These are phyloP conservation scores for Ectropis crepuscularia DNA, from an alignment of 2,888 invertebrate species.

Conservation along the genomic window DNA sequence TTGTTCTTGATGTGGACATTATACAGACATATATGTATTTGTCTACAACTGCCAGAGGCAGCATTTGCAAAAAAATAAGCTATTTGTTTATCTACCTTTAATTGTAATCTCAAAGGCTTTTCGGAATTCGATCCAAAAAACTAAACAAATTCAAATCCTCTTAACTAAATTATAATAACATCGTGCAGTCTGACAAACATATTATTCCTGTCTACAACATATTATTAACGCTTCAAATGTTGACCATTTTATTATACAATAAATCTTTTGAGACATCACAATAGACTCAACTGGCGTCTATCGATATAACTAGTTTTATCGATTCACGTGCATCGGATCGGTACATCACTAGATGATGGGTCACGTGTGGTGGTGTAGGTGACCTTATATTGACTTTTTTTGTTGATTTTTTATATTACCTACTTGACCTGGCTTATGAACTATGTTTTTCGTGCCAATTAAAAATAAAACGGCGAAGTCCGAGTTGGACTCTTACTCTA, in stretches of 20 bases:
- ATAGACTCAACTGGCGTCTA: constrained; percentile 11
- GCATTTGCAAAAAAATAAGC: neutral
- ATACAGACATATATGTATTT: too few species aligned
- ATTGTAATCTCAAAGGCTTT: neutral
- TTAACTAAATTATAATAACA: constrained; percentile 12
- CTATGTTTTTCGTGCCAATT: neutral
- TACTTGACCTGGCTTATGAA: neutral
- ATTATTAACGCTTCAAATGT: constrained; percentile 20
- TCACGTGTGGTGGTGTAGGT: constrained; percentile 10
- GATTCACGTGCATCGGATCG: constrained; percentile 20
- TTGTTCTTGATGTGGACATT: too few species aligned
- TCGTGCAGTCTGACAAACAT: constrained; percentile 11
- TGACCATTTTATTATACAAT: constrained; percentile 24
- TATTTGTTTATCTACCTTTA: constrained; percentile 4
- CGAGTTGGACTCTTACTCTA: too few species aligned
- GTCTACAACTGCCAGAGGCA: too few species aligned
- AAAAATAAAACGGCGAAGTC: too few species aligned
- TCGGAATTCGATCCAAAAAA: constrained; percentile 5
- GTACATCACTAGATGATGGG: constrained; percentile 5
- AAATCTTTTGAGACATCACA: constrained; percentile 21
- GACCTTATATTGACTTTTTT: neutral
- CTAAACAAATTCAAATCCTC: constrained; percentile 12
- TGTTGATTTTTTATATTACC: neutral
- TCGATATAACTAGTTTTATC: constrained; percentile 11
- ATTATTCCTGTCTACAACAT: constrained; percentile 13